Evolutionary conservation across 2,797 vertebrate genomes (phyloP), one percentile per base, ranked within the genome.

Genomic region (Anabas testudineus): DNA sequence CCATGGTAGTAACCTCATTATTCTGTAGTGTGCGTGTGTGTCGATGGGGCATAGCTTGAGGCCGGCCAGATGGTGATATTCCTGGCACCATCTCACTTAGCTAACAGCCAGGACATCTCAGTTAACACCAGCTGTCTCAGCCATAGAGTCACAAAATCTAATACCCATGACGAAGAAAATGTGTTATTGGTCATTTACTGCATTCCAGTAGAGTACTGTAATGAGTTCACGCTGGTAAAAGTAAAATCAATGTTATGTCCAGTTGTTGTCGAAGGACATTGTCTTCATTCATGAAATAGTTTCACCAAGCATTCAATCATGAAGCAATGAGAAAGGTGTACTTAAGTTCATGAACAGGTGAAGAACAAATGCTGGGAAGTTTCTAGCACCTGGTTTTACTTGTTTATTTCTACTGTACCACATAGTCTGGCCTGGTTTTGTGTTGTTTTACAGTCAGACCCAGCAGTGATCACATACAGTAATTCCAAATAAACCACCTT

Each of bases 41-140:
- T 79, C 45, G 74, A 19, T 14, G 19, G 66, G 81, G 67, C 72
- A 83, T 56, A 46, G 85, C 83, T 84, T 87, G 83, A 90, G 78
- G 76, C 81, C 43, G 28, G 59, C 83, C 92, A 93, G 90, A 93
- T 91, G 90, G 91, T 59, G 65, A 84, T 89, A 81, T 81, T 83
- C 76, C 54, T 85, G 84, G 81, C 78, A 87, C 71, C 24, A 4
- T 87, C 87, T 91, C 87, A 76, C 55, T 87, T 83, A 72, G 68
- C 79, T 54, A 83, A 83, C 80, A 90, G 81, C 74, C 72, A 78
- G 80, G 67, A 45, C 67, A 62, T 86, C 78, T 85, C 81, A 69
- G 68, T 41, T 57, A 82, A 62, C 74, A 34, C 81, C 91, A 92
- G 88, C 89, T 93, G 91, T 86, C 85, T 64, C 47, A 60, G 56